Base-by-base conservation (phyloP, 2,113 vertebrate genomes). In the Pelmatolapia mariae region DNA sequence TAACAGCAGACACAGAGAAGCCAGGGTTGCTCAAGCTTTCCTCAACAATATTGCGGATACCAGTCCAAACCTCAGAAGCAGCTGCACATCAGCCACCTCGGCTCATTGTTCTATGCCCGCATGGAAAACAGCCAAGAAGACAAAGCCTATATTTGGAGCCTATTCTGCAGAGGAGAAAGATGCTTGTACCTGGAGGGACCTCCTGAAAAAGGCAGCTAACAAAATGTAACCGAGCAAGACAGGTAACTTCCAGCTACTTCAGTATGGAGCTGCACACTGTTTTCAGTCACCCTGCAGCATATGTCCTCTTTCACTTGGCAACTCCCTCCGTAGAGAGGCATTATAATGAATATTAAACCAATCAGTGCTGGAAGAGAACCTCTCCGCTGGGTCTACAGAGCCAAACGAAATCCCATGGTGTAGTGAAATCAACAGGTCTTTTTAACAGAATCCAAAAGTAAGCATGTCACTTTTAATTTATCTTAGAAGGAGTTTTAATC, bases 271-370 rank as follows among this genome's bases (percentile, higher is more conserved):
- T 61, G 24, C 40, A 83, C 66, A 26, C 56, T 84, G 43, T 12
- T 59, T 82, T 26, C 12, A 79, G 45, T 19, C 38, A 38, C 80
- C 24, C 29, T 66, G 66, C 76, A 54, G 53, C 12, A 59, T 12
- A 40, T 12, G 52, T 53, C 33, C 43, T 53, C 18, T 85, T 80
- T 85, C 29, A 19, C 45, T 63, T 57, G 80, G 22, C 38, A 71
- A 53, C 71, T 68, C 52, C 50, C 63, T 24, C 50, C 31, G 2
- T 47, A 24, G 29, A 45, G 78, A 52, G 47, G 31, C 50, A n/a
- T 57, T 56, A 36, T 36, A 22, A n/a, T 87, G 87, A 61, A 88
- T 94, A 85, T 83, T 82, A 87, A 87, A 91, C 33, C 56, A 57
- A 87, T 84, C 47, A 8, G 8, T 24, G 80, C 16, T 50, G 56